Conservation (phyloP, 2,888 invertebrate genomes). For the Mythimna pallens region DNA sequence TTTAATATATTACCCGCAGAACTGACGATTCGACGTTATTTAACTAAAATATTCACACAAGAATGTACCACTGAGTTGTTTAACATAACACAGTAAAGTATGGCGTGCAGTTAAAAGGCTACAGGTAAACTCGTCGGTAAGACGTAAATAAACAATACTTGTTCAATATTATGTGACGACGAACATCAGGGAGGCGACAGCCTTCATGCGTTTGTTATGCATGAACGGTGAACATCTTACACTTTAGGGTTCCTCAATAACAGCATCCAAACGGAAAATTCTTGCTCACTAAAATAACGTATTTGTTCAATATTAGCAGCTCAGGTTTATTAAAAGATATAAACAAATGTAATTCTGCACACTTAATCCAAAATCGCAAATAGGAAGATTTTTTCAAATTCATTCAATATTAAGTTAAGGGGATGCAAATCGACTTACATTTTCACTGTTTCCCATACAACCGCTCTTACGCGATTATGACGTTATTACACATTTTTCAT, state of each 20-base stretch:
- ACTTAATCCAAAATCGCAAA: too few species aligned
- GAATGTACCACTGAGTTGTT: constrained; percentile 23
- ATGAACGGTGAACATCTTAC: constrained; percentile 38
- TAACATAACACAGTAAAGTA: constrained; percentile 15
- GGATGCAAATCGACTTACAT: too few species aligned
- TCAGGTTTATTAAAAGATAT: too few species aligned
- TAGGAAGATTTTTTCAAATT: too few species aligned
- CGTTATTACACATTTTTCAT: too few species aligned
- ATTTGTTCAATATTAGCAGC: not conserved
- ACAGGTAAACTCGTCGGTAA: constrained; percentile 44
- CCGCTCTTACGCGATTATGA: too few species aligned
- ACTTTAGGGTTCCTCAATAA: constrained; percentile 20
- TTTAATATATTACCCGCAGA: constrained; percentile 40
- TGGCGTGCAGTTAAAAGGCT: constrained; percentile 29
- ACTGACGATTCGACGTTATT: constrained; percentile 18
- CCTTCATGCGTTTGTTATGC: constrained; percentile 54
- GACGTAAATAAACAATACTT: constrained; percentile 57
- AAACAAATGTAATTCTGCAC: too few species aligned
- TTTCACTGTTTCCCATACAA: too few species aligned
- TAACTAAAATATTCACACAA: constrained; percentile 41
- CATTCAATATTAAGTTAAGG: too few species aligned
- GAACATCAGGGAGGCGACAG: constrained; percentile 43
- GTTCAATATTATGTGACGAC: constrained; percentile 50
- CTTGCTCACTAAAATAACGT: not conserved
- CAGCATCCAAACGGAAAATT: constrained; percentile 11